These are phyloP conservation scores for Trissonchulus sp. DNA, from an alignment of 2,888 invertebrate species.

Conservation along the genomic window DNA sequence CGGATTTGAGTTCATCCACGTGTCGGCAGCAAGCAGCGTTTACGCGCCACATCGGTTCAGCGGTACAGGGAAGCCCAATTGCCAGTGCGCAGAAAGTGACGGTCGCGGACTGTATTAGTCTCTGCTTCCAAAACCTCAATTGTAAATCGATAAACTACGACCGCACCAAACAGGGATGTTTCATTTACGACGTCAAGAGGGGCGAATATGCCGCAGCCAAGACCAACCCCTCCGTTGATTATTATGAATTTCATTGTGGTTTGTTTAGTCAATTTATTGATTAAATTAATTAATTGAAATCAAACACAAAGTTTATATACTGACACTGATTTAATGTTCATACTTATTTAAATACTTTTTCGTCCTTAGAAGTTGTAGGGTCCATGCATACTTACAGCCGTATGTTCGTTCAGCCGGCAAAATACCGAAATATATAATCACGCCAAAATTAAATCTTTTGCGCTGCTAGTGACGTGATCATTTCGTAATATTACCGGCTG, in stretches of 20 bases:
- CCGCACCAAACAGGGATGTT: constrained; percentile 47
- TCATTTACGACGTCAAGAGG: constrained; percentile 48
- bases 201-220: constrained; percentile 46
- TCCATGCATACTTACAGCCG: too few species aligned
- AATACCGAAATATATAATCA: too few species aligned
- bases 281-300: too few species aligned
- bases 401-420: too few species aligned
- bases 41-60: constrained; percentile 48
- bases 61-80: constrained; percentile 48
- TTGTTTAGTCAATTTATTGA: constrained; percentile 7
- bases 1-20: constrained; percentile 50
- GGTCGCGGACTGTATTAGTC: constrained; percentile 50
- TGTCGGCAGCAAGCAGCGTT: constrained; percentile 52
- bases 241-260: constrained; percentile 53
- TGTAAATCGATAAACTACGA: constrained; percentile 52
- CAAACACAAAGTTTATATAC: too few species aligned
- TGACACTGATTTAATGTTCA: too few species aligned
- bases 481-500: not conserved
- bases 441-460: too few species aligned
- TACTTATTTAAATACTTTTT: too few species aligned
- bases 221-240: constrained; percentile 49
- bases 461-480: too few species aligned
- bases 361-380: too few species aligned
- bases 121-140: constrained; percentile 52
- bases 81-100: constrained; percentile 51